Base-by-base conservation (phyloP, 2,113 vertebrate species). In the Panthera uncia region DNA sequence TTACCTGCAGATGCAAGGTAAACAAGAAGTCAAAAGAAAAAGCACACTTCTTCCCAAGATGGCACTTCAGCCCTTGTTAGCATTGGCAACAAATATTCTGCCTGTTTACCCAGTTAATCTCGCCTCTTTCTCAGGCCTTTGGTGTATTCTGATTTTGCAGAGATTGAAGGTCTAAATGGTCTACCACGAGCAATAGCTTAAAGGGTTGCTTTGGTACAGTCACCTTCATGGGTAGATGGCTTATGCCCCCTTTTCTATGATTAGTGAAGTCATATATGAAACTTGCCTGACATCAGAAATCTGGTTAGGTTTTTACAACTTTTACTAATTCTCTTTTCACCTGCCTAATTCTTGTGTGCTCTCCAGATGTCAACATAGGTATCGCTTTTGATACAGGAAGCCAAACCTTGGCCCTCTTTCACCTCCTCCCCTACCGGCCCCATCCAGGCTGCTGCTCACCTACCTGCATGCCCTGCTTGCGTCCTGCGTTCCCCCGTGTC, bases 381-480 rank as follows among this genome's bases (percentile, higher is more conserved):
- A 13, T 57, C n/a, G 12, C 79, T 80, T 81, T 52, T 82, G 78
- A 86, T 29, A 45, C 23, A 31, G 12, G 78, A 69, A n/a, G 21
- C 4, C 52, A 86, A 27, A 61, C 14, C 31, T 68, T 83, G 48
- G 31, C 25, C 41, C 7, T 31, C 13, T 81, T 38, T 36, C 3
- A 7, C 7, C 41, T 76, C 33, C 52, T 92, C 38, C 11, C 8
- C n/a, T 61, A 57, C 38, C 87, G 87, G 4, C 38, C 82, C 74
- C 65, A 79, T 21, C 52, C 31, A 41, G n/a, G n/a, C 29, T 48
- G 10, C 63, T 57, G 0, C 23, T 23, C 7, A 16, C 7, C 41
- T 9, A 4, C 57, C 21, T 33, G 3, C n/a, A 9, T 21, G 7
- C 61, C 65, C 48, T 38, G 36, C 15, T 2, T 29, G 29, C 0